Percentiles rank a stretch among this genome's conserved stretches.
These are phyloP conservation scores for Strigamia transsilvanica DNA, from an alignment of 2,888 invertebrate genomes.

Conservation along the genomic window DNA sequence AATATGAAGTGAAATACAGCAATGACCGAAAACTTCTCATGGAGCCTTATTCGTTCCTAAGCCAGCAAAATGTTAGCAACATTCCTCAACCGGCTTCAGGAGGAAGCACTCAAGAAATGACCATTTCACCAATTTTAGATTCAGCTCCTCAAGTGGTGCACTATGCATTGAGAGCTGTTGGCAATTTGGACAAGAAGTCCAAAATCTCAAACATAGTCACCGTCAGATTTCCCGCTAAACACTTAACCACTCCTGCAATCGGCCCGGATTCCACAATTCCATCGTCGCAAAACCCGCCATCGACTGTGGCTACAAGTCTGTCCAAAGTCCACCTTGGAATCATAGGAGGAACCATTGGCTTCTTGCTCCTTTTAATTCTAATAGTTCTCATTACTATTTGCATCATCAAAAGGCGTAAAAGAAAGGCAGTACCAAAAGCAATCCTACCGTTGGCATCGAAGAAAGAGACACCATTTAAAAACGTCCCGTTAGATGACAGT, in stretches of 20 bases:
- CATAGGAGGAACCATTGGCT: conserved; percentile 15
- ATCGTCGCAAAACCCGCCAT: background rate
- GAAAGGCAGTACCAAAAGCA: background rate
- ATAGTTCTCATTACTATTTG: background rate
- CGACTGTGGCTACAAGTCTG: background rate
- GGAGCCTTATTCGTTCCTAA: conserved; percentile 59
- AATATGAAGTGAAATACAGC: conserved; percentile 63
- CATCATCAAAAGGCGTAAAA: conserved; percentile 24
- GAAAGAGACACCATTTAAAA: background rate
- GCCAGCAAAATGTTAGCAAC: background rate
- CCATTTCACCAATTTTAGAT: conserved; percentile 67
- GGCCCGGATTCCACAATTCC: background rate
- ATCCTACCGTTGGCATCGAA: background rate
- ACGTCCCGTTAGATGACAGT: background rate
- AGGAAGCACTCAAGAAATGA: conserved; percentile 67
- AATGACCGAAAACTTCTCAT: conserved; percentile 59
- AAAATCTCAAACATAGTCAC: background rate
- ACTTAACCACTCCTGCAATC: background rate
- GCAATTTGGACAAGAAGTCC: conserved; percentile 59
- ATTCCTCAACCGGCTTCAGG: conserved; percentile 64
- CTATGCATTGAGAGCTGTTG: conserved; percentile 68
- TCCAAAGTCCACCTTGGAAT: background rate
- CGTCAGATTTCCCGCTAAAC: background rate
- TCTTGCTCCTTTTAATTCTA: conserved; percentile 36
- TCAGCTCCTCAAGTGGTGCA: conserved; percentile 68